phyloP scores from a whole-genome alignment of 2,888 invertebrate species.

The Coleophora flavipennella region DNA sequence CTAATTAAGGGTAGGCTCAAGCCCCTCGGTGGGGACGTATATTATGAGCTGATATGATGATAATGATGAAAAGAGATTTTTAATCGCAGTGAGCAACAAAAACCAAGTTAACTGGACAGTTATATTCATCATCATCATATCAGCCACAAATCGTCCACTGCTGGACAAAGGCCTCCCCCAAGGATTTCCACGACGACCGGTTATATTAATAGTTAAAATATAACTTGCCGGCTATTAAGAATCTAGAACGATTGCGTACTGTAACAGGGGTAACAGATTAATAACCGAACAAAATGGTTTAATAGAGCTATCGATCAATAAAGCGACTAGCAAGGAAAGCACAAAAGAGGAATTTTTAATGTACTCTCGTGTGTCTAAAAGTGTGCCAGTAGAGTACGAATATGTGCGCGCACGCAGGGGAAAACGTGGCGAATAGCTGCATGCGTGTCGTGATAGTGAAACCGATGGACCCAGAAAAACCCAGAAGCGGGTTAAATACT shows the following conservation, averaged over 20 bases:
- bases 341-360: slow-evolving; percentile 53
- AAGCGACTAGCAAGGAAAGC: slow-evolving; percentile 36
- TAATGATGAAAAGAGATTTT: too few relatives aligned
- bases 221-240: slow-evolving; percentile 4
- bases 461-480: slow-evolving; percentile 27
- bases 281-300: slow-evolving; percentile 33
- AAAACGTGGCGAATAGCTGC: slow-evolving; percentile 40
- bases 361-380: slow-evolving; percentile 58
- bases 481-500: too few relatives aligned
- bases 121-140: too few relatives aligned
- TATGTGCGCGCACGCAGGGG: slow-evolving; percentile 34
- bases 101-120: too few relatives aligned
- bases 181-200: background rate
- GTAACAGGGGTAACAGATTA: slow-evolving; percentile 22
- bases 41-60: too few relatives aligned
- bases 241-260: slow-evolving; percentile 18
- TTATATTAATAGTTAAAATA: too few relatives aligned
- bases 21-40: too few relatives aligned
- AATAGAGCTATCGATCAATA: slow-evolving; percentile 35
- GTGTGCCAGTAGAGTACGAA: slow-evolving; percentile 45
- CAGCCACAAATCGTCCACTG: too few relatives aligned
- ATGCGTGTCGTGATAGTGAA: slow-evolving; percentile 43
- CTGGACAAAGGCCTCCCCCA: too few relatives aligned
- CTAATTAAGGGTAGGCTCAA: too few relatives aligned
- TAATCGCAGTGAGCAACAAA: too few relatives aligned